phyloP scores from a whole-genome alignment of 2,888 invertebrate species.

The Drosophila trichaetosa region DNA sequence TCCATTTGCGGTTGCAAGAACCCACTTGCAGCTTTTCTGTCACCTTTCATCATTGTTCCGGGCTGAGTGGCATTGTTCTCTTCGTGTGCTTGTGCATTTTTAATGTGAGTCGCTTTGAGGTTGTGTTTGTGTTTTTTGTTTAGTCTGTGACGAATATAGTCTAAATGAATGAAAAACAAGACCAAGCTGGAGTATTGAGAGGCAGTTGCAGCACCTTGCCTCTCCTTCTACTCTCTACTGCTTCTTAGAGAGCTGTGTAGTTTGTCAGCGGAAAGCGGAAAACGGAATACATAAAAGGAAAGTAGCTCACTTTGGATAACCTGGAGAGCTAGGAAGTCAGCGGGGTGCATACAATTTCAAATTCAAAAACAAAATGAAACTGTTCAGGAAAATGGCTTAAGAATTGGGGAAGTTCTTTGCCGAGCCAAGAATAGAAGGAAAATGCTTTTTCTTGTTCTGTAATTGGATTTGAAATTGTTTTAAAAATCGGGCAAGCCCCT shows the following conservation, averaged over 20 bases:
- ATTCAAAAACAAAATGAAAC: conserved; percentile 65
- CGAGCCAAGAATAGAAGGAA: conserved; percentile 53
- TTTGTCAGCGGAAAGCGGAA: conserved; percentile 41
- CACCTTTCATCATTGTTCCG: conserved; percentile 22
- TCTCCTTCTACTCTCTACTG: neutral
- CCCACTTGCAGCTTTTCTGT: neutral
- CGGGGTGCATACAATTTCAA: conserved; percentile 66
- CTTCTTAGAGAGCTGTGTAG: conserved; percentile 11
- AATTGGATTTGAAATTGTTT: conserved; percentile 80
- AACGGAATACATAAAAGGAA: conserved; percentile 35
- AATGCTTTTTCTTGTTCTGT: conserved; percentile 72
- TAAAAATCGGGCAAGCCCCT: conserved; percentile 56
- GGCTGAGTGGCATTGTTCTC: conserved; percentile 50
- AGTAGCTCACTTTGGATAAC: conserved; percentile 39
- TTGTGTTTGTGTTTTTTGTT: conserved; percentile 53
- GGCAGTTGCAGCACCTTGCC: conserved; percentile 23
- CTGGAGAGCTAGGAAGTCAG: conserved; percentile 26
- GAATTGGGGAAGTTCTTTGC: conserved; percentile 25
- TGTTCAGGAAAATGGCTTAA: conserved; percentile 28
- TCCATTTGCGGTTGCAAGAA: conserved; percentile 1
- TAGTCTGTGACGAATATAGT: conserved; percentile 21
- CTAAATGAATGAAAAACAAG: conserved; percentile 23
- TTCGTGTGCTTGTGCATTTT: conserved; percentile 64
- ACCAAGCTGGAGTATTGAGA: neutral
- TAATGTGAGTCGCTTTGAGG: conserved; percentile 65